Percentiles rank a stretch among this genome's conserved stretches.
These are phyloP conservation scores for Nestor notabilis DNA, from an alignment of 2,113 vertebrate genomes.

Conservation along the genomic window DNA sequence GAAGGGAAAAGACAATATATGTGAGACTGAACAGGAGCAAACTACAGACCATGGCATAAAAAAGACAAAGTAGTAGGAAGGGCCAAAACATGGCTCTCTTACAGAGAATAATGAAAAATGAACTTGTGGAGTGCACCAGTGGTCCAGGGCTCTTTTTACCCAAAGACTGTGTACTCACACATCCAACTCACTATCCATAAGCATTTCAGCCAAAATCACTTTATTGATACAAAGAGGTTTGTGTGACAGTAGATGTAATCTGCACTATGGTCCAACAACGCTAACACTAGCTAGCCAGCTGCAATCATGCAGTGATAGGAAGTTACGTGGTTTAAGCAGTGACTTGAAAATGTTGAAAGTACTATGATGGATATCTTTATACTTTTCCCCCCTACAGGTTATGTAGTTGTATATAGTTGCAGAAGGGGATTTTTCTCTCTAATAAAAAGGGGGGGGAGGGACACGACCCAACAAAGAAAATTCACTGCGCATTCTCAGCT, in stretches of 20 bases:
- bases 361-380: neutral
- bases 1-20: neutral
- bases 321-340: neutral
- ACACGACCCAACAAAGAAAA: neutral
- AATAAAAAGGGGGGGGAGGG: neutral
- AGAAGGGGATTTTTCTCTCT: neutral
- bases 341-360: neutral
- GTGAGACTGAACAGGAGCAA: neutral
- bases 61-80: neutral
- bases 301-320: neutral
- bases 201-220: neutral
- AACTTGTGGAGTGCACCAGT: neutral
- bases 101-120: neutral
- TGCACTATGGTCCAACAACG: neutral
- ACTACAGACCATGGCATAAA: fast-evolving
- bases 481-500: neutral
- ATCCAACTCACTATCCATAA: neutral
- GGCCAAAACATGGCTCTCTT: fast-evolving
- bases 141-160: neutral
- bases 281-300: neutral
- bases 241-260: neutral
- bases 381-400: neutral
- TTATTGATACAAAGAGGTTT: fast-evolving
- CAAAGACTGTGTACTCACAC: neutral
- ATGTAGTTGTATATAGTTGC: neutral